Conservation (phyloP, 1,140 invertebrate genomes). For the Tetragnatha versicolor region DNA sequence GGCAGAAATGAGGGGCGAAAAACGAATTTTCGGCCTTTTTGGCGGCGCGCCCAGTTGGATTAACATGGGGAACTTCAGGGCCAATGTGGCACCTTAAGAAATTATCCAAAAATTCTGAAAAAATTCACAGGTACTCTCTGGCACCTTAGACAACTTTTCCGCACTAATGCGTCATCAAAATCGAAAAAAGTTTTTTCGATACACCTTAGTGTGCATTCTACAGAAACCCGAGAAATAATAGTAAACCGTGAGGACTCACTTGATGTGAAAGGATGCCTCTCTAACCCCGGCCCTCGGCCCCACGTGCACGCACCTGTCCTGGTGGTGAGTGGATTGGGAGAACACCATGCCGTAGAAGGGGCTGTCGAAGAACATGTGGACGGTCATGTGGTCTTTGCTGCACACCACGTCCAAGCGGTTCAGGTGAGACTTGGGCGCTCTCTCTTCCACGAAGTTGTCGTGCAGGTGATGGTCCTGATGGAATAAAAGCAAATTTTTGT, state of each 20-base stretch:
- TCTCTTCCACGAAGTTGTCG: conserved; percentile 8
- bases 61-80: no score
- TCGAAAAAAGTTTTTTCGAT: no score
- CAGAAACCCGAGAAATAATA: no score
- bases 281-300: conserved; percentile 16
- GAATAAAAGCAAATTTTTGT: not conserved
- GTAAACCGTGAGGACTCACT: conserved; percentile 70
- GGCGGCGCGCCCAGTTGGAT: no score
- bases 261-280: conserved; percentile 27
- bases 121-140: no score
- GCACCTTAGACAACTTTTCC: no score
- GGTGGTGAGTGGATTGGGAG: conserved; percentile 75
- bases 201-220: no score
- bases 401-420: conserved; percentile 72
- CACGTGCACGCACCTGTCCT: conserved; percentile 45
- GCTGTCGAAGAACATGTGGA: conserved; percentile 72
- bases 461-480: conserved; percentile 19
- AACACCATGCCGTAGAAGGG: conserved; percentile 77
- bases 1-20: no score
- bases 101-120: no score
- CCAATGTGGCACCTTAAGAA: no score
- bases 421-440: conserved; percentile 61
- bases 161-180: no score
- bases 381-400: conserved; percentile 69
- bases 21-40: no score